Conservation (phyloP, 2,797 vertebrate genomes). For the Phrynocephalus vlangalii region DNA sequence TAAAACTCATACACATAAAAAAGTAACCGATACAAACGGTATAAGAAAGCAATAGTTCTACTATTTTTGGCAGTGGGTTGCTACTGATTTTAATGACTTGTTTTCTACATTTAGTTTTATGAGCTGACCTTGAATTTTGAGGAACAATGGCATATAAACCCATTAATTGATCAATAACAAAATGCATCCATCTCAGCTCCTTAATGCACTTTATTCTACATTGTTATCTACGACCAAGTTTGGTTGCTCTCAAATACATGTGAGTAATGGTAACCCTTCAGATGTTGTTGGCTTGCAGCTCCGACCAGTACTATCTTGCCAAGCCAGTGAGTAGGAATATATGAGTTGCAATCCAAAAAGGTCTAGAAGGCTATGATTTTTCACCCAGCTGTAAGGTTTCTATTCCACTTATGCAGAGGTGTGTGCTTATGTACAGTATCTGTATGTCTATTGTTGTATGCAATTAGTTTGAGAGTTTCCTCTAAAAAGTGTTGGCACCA, state of each 20-base stretch:
- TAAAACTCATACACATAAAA: neutral
- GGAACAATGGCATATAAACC: neutral
- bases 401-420: neutral
- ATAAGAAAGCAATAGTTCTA: neutral
- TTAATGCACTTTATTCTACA: neutral
- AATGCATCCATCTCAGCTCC: neutral
- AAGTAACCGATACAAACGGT: neutral
- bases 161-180: neutral
- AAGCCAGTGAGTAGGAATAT: too few relatives aligned
- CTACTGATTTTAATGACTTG: neutral
- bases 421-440: neutral
- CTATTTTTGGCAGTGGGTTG: neutral
- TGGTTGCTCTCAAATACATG: neutral
- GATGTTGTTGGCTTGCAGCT: too few relatives aligned
- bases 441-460: neutral
- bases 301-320: too few relatives aligned
- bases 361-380: too few relatives aligned
- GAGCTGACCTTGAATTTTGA: neutral
- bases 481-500: neutral
- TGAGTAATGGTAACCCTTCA: too few relatives aligned
- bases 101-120: neutral
- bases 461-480: neutral
- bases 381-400: neutral
- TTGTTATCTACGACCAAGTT: neutral
- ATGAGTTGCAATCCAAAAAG: too few relatives aligned